Evolutionary conservation across 2,797 vertebrate species (phyloP).

Genomic region (Cuculus canorus): DNA sequence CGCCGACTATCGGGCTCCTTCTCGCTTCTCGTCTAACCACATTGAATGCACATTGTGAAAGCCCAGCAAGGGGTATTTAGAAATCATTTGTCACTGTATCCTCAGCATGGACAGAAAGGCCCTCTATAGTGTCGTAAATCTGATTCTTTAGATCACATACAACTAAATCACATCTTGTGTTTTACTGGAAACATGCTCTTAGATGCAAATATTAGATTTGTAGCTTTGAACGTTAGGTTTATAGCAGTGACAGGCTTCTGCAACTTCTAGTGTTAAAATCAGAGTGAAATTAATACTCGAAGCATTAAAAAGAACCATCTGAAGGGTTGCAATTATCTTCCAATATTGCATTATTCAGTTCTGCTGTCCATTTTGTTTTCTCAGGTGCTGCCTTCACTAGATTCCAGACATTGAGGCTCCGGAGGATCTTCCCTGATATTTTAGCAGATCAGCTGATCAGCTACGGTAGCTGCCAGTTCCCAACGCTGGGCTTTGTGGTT

Average conservation of each 20-base stretch:
- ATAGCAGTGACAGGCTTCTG: not conserved
- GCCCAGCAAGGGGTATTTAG: not conserved
- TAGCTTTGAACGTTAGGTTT: not conserved
- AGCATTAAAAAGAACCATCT: not conserved
- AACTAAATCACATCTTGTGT: not conserved
- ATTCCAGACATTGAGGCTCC: conserved; percentile 94
- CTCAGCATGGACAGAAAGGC: not conserved
- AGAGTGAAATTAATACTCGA: not conserved
- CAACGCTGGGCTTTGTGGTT: conserved; percentile 96
- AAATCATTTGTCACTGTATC: not conserved
- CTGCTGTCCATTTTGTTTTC: not conserved
- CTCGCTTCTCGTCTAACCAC: not conserved
- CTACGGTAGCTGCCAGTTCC: conserved; percentile 98
- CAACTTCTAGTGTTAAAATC: not conserved
- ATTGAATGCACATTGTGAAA: not conserved
- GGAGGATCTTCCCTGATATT: conserved; percentile 90
- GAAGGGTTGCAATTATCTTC: not conserved
- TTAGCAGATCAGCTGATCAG: conserved; percentile 97
- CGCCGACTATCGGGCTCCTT: not conserved
- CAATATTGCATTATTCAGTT: not conserved
- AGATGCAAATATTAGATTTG: not conserved
- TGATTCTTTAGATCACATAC: not conserved
- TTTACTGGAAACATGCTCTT: not conserved
- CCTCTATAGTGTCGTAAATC: not conserved
- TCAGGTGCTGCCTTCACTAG: conserved; percentile 96